Base-by-base conservation (phyloP, 2,888 invertebrate genomes). In the Apamea anceps region DNA sequence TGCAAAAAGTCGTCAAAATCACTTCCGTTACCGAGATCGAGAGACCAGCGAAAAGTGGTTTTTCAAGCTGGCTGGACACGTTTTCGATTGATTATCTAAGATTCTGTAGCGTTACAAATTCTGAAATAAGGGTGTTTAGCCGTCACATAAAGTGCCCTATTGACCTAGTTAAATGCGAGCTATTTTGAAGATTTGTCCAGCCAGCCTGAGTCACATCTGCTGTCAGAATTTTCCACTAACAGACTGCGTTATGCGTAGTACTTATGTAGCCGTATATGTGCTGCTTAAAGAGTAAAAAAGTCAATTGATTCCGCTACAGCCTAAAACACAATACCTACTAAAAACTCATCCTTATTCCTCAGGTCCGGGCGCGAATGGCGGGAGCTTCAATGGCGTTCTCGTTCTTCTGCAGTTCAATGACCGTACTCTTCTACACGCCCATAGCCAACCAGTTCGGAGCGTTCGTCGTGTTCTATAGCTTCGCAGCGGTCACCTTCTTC, bases 341-440 rank as follows among this genome's bases (percentile, higher is more conserved):
- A 68, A 18, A 21, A 48, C 28, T 70, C 42, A 37, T 28, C 12
- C 32, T n/a, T 6, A 28, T 18, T 54, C 12, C n/a, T 13, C 93
- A 95, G 95, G 91, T 94, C 60, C 95, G 95, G 3, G 94, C 95
- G 0, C 91, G 93, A 48, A 94, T 95, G 94, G 95, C 95, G 0
- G 95, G 95, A 70, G 95, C 89, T 0, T 94, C 94, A 0, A 95
- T 95, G 95, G 93, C 93, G 0, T 94, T 95, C 82, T 95, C 95
- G 0, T 95, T 95, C 92, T 93, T 95, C 92, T 95, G 95, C 89
- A 95, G 95, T 72, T 94, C 95, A 0, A 93, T 94, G 92, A 95
- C 95, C 0, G 95, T 95, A 0, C 91, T 94, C 0, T 94, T 95
- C 88, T 95, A 93, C 90, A 93, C 94, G 8, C 95, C 95, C 0